Conservation (phyloP, 1,140 invertebrate genomes). For the Chironomus striatipennis region DNA sequence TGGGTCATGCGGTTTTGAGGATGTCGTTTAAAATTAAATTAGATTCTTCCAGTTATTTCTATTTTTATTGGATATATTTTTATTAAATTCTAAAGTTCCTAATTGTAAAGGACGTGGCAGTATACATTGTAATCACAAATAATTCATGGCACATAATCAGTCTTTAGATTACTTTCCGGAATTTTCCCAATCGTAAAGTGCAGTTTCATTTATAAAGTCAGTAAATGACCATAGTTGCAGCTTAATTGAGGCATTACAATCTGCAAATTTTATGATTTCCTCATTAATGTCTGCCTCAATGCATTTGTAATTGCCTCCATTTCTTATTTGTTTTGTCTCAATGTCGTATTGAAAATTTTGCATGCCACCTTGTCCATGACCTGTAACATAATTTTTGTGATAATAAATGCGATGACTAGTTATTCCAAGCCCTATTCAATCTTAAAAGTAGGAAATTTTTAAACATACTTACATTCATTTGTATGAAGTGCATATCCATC, state of each 20-base stretch:
- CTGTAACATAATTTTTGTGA: conserved; percentile 33
- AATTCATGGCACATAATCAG: no score
- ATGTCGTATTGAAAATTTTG: conserved; percentile 69
- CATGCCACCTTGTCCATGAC: conserved; percentile 65
- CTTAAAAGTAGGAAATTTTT: conserved; percentile 30
- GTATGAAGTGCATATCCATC: conserved; percentile 44
- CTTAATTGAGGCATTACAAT: neutral
- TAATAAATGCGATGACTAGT: no score
- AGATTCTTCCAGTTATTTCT: no score
- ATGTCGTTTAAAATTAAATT: no score
- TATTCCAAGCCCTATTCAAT: no score
- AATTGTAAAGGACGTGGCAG: no score
- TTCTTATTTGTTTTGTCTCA: conserved; percentile 41
- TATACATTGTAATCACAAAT: no score
- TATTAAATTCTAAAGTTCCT: no score
- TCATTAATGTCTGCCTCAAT: neutral
- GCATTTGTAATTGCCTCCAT: neutral
- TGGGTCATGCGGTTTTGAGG: no score
- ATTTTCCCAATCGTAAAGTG: neutral
- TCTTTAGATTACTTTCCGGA: neutral
- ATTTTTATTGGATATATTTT: no score
- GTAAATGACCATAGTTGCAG: neutral
- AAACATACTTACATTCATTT: conserved; percentile 62
- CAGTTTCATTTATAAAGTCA: neutral
- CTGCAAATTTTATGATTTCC: neutral